phyloP scores from a whole-genome alignment of 2,888 invertebrate species.

The Glaucopsyche alexis region DNA sequence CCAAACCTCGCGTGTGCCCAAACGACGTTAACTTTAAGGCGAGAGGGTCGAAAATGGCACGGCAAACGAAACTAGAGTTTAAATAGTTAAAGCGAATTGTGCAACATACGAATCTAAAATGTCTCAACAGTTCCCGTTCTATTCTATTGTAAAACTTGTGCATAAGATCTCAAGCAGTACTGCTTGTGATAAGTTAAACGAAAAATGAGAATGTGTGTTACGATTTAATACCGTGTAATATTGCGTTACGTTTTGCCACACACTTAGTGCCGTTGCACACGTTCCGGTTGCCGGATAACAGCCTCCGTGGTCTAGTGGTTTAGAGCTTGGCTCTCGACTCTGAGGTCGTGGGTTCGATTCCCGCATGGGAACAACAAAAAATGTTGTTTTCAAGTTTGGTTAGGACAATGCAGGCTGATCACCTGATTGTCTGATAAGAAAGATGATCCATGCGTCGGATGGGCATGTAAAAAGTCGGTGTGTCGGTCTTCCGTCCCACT shows the following conservation, averaged over 20 bases:
- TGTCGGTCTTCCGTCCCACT: no score
- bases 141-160: conserved; percentile 33
- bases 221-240: conserved; percentile 3
- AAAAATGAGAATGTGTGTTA: conserved; percentile 21
- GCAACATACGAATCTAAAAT: conserved; percentile 44
- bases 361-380: no score
- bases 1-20: conserved; percentile 44
- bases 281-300: no score
- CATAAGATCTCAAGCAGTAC: conserved; percentile 23
- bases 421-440: no score
- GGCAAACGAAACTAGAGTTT: conserved; percentile 31
- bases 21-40: conserved; percentile 36
- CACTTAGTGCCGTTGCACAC: no score
- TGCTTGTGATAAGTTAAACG: conserved; percentile 8
- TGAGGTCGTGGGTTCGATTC: no score
- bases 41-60: conserved; percentile 34
- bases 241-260: conserved; percentile 5
- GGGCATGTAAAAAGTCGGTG: no score
- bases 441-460: no score
- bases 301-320: no score
- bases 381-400: no score
- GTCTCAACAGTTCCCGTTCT: conserved; percentile 32
- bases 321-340: no score
- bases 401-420: no score
- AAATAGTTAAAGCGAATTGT: conserved; percentile 45